Evolutionary conservation across 2,113 vertebrate genomes (phyloP).

Genomic region (Siniperca knerii): DNA sequence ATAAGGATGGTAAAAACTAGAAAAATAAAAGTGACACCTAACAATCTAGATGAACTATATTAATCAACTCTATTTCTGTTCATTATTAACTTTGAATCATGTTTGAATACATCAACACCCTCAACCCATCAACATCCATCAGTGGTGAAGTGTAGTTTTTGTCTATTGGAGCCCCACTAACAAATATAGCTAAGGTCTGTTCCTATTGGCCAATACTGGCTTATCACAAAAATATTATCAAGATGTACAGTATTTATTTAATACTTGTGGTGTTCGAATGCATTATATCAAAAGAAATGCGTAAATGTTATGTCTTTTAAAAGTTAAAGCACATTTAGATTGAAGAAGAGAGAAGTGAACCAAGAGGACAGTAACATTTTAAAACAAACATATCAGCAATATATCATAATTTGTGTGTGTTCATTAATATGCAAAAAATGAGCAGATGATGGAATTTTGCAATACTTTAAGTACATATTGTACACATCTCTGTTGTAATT

Average conservation of each 20-base stretch:
- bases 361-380: background rate
- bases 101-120: background rate
- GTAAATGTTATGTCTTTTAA: background rate
- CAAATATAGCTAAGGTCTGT: background rate
- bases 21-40: background rate
- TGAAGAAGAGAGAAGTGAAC: background rate
- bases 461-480: background rate
- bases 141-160: background rate
- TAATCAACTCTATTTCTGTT: background rate
- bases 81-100: background rate
- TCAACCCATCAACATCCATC: background rate
- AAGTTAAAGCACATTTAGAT: background rate
- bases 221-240: background rate
- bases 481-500: background rate
- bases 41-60: background rate
- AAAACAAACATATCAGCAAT: background rate
- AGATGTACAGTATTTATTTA: background rate
- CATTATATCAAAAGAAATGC: background rate
- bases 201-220: background rate
- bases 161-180: background rate
- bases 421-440: background rate
- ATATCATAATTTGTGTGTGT: background rate
- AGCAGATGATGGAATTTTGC: background rate
- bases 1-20: background rate
- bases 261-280: background rate